Evolutionary conservation across 2,888 invertebrate genomes (phyloP).

Genomic region (Halictus ligatus): DNA sequence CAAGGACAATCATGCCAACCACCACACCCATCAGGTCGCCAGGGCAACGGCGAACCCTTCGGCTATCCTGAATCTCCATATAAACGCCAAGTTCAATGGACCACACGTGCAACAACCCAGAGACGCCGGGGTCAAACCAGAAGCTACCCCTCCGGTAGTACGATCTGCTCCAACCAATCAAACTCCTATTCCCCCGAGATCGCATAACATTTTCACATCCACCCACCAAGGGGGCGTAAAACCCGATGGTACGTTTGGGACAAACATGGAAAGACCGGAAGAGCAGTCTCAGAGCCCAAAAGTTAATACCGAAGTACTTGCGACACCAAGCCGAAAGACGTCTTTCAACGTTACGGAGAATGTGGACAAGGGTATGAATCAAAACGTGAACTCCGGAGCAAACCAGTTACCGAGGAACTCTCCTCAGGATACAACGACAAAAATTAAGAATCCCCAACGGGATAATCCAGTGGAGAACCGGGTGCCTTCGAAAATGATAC

Average conservation of each 20-base stretch:
- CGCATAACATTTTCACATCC: background rate
- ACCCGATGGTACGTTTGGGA: background rate
- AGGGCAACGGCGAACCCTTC: background rate
- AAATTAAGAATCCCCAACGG: background rate
- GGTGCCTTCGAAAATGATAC: constrained; percentile 49
- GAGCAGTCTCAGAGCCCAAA: too few relatives aligned
- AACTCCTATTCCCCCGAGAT: background rate
- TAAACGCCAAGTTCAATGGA: constrained; percentile 65
- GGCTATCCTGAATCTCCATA: constrained; percentile 59
- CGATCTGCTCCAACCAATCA: background rate
- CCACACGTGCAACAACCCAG: background rate
- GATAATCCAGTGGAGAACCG: constrained; percentile 20
- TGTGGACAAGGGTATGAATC: background rate
- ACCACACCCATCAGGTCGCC: background rate
- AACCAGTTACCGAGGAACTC: background rate
- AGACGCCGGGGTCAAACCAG: constrained; percentile 7
- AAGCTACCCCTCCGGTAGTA: background rate
- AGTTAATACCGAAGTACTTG: background rate
- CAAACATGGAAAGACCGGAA: background rate
- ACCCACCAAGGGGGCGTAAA: background rate
- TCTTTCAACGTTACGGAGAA: background rate
- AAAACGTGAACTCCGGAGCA: background rate
- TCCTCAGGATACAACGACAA: background rate
- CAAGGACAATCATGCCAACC: background rate
- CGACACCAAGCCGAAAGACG: background rate